Conservation (phyloP, 2,888 invertebrate genomes). For the Cosmopolites sordidus region DNA sequence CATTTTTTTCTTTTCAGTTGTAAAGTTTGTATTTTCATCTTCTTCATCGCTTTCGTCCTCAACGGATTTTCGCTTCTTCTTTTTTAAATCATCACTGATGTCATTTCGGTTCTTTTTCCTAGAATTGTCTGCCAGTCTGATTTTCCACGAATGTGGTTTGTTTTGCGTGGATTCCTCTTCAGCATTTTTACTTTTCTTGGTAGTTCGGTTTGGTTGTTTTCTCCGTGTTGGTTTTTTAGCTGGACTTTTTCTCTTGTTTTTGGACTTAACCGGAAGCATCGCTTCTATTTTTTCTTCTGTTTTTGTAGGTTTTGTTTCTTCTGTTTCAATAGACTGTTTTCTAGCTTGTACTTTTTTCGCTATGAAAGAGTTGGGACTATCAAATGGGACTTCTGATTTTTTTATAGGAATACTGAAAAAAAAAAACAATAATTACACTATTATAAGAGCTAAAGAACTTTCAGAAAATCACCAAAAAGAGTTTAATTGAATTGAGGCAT, state of each 20-base stretch:
- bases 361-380: not conserved
- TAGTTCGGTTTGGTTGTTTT: not conserved
- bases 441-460: too few relatives aligned
- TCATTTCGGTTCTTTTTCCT: not conserved
- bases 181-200: not conserved
- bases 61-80: not conserved
- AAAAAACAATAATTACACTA: too few relatives aligned
- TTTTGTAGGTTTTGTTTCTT: not conserved
- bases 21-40: not conserved
- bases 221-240: not conserved
- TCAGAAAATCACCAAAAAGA: too few relatives aligned
- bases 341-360: not conserved
- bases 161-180: not conserved
- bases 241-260: not conserved
- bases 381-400: not conserved
- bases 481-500: too few relatives aligned
- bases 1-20: not conserved
- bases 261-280: not conserved
- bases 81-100: not conserved
- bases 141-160: not conserved
- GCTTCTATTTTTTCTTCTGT: not conserved
- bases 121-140: not conserved
- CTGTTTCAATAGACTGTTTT: not conserved
- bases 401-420: not conserved
- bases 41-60: not conserved